These are phyloP conservation scores for Chrysolina americana DNA, from an alignment of 2,888 invertebrate species.

Conservation along the genomic window DNA sequence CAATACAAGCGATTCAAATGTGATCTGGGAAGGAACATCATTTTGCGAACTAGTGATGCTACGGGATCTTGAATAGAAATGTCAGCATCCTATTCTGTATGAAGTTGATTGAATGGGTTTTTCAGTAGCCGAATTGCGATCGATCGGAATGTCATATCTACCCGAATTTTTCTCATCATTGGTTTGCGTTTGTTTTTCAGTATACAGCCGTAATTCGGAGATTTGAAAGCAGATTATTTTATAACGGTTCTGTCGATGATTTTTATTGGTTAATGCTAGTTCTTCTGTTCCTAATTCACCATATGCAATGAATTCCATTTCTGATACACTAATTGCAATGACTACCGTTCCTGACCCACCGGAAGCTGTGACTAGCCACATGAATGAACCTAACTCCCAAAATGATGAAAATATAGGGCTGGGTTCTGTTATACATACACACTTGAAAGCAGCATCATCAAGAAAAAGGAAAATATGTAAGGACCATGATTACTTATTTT, in stretches of 20 bases:
- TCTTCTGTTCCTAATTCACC: too few relatives aligned
- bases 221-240: neutral
- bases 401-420: too few relatives aligned
- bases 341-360: too few relatives aligned
- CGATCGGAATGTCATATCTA: neutral
- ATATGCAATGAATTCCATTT: too few relatives aligned
- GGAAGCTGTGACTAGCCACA: too few relatives aligned
- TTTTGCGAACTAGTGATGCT: neutral
- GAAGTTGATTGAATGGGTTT: neutral
- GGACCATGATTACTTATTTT: too few relatives aligned
- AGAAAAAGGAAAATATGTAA: too few relatives aligned
- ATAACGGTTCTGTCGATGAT: neutral
- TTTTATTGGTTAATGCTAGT: too few relatives aligned
- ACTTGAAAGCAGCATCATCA: too few relatives aligned
- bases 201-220: neutral
- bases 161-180: neutral
- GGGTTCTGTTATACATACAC: too few relatives aligned
- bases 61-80: neutral
- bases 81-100: neutral
- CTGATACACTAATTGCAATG: too few relatives aligned
- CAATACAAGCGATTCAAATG: neutral
- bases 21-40: neutral
- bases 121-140: neutral
- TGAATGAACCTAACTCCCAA: too few relatives aligned
- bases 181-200: neutral